These are phyloP conservation scores for Entomyzon cyanotis DNA, from an alignment of 2,113 vertebrate species.

Conservation along the genomic window DNA sequence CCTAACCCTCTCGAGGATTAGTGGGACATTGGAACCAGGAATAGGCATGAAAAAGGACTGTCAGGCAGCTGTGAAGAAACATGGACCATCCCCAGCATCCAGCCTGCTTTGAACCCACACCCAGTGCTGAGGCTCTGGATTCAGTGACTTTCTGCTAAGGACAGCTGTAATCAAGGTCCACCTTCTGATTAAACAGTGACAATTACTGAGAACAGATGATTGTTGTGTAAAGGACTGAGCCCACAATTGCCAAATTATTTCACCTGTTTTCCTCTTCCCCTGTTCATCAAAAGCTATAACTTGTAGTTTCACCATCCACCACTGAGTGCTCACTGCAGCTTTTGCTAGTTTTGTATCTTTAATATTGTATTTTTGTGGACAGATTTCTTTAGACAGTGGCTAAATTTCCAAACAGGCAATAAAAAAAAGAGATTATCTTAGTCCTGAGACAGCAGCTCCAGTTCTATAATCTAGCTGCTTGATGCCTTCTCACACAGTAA, in stretches of 20 bases:
- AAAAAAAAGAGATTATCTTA: not conserved
- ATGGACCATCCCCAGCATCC: not conserved
- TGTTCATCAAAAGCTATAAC: not conserved
- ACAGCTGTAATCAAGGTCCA: accelerated
- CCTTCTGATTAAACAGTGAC: not conserved
- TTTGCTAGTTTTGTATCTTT: not conserved
- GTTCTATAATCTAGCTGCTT: not conserved
- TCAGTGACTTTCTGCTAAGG: not conserved
- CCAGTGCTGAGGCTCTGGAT: not conserved
- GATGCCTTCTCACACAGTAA: not conserved
- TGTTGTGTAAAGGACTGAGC: not conserved
- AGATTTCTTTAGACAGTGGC: not conserved
- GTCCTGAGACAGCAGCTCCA: not conserved
- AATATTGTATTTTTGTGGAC: not conserved
- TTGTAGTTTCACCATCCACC: not conserved
- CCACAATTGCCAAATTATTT: not conserved
- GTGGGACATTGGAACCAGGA: not conserved
- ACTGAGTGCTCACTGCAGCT: not conserved
- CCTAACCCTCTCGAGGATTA: not conserved
- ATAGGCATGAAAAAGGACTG: not conserved
- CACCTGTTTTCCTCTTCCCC: not conserved
- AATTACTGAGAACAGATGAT: not conserved
- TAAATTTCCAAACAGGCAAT: not conserved
- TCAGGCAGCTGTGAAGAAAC: not conserved
- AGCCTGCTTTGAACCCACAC: not conserved